phyloP scores from a whole-genome alignment of 2,797 vertebrate genomes.

The Tokudaia tokunoshimensis region DNA sequence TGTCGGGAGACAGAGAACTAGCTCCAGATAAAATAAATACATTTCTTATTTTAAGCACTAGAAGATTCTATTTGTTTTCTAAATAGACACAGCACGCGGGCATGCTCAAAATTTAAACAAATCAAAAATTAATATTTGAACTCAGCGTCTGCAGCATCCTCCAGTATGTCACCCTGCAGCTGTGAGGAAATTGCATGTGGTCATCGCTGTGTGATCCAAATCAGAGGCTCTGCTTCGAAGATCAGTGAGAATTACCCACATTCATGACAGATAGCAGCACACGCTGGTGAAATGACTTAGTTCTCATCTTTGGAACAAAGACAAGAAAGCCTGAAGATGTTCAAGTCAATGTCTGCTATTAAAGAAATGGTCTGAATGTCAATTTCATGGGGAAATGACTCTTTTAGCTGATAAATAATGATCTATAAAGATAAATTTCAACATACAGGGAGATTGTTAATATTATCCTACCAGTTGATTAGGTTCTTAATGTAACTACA shows the following conservation, averaged over 20 bases:
- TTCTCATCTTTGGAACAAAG: constrained; percentile 74
- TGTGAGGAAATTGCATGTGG: constrained; percentile 72
- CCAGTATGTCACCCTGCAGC: constrained; percentile 69
- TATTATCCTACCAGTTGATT: constrained; percentile 62
- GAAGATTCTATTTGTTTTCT: constrained; percentile 64
- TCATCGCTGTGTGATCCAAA: constrained; percentile 49
- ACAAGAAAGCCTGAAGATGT: constrained; percentile 80
- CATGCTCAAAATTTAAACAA: constrained; percentile 68
- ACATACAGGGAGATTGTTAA: constrained; percentile 76
- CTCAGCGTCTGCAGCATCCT: constrained; percentile 57
- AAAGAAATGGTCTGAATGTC: constrained; percentile 69
- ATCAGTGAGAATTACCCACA: constrained; percentile 23
- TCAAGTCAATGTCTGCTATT: constrained; percentile 72
- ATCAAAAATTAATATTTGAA: constrained; percentile 73
- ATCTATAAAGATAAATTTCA: constrained; percentile 82
- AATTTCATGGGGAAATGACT: constrained; percentile 84
- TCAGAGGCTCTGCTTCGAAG: constrained; percentile 67
- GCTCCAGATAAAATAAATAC: constrained; percentile 58
- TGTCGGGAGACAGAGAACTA: not conserved
- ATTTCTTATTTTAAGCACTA: constrained; percentile 69
- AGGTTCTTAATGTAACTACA: constrained; percentile 56
- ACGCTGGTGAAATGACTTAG: constrained; percentile 72
- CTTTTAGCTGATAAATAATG: constrained; percentile 85
- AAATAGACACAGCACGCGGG: constrained; percentile 52
- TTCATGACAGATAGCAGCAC: constrained; percentile 70